Evolutionary conservation across 2,888 invertebrate genomes (phyloP), one percentile per base, ranked within the genome.

Genomic region (Molanna angustata): DNA sequence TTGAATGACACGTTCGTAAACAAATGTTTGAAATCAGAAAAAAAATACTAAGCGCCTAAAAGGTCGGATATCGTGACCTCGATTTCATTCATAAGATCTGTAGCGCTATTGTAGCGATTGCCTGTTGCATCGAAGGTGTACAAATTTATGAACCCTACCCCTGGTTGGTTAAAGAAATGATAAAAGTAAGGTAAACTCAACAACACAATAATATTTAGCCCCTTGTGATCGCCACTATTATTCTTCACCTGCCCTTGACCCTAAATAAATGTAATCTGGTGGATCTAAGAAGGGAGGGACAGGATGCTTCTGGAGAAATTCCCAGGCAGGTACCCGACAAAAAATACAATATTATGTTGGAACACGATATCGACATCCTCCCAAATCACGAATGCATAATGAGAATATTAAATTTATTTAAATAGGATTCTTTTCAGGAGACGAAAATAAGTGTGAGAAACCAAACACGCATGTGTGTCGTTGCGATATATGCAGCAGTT

Each of bases 51-150:
- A n/a, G n/a, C n/a, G 51, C 17, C 41, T 40, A 50, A 49, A 54
- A 54, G 54, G 51, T 54, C 57, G 53, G 54, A 57, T 52, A 43
- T 41, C 49, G 51, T 52, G 57, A 57, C 57, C 57, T 49, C 57
- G 51, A 54, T 57, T 54, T 43, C 55, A 55, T 55, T 51, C 54
- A 54, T 50, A 27, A 31, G 49, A 40, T 40, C 32, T n/a, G n/a
- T 14, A 13, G 35, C 35, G 32, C 17, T 9, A n/a, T n/a, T n/a
- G n/a, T n/a, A n/a, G n/a, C n/a, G n/a, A n/a, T n/a, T n/a, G n/a
- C n/a, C n/a, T n/a, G n/a, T n/a, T n/a, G n/a, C n/a, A n/a, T n/a
- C n/a, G n/a, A n/a, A n/a, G n/a, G n/a, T n/a, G n/a, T n/a, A n/a
- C n/a, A n/a, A n/a, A n/a, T n/a, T n/a, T n/a, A n/a, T n/a, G 33